These are phyloP conservation scores for Sepioteuthis lessoniana DNA, from an alignment of 2,888 invertebrate genomes.

Conservation along the genomic window DNA sequence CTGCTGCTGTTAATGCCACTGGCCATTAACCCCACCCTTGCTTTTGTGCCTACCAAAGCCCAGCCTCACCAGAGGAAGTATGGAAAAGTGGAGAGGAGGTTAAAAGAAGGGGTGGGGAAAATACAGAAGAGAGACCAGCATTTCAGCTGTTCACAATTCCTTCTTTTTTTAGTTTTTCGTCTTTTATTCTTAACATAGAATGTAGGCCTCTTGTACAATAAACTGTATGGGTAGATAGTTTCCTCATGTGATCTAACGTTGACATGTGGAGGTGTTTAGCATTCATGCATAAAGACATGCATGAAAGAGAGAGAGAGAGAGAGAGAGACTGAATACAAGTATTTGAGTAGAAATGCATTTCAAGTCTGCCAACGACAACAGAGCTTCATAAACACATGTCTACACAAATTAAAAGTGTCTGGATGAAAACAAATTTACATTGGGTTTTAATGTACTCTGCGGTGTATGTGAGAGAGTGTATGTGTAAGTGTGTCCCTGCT, in stretches of 20 bases:
- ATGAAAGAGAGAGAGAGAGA: background rate
- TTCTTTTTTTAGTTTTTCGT: too few relatives aligned
- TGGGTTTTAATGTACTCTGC: background rate
- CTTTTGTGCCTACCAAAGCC: too few relatives aligned
- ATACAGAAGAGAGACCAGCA: background rate
- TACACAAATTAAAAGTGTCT: background rate
- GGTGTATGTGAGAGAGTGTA: background rate
- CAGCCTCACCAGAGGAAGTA: too few relatives aligned
- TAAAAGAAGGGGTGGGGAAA: background rate
- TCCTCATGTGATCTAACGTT: background rate
- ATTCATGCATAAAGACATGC: background rate
- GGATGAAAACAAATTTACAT: background rate
- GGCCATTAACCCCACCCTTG: background rate
- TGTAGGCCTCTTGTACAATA: background rate
- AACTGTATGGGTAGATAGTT: background rate
- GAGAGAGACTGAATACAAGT: background rate
- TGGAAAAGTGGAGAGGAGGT: too few relatives aligned
- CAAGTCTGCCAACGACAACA: background rate
- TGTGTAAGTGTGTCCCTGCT: background rate
- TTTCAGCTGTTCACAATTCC: background rate
- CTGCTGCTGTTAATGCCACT: background rate
- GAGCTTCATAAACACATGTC: background rate
- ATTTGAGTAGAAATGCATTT: conserved; percentile 18
- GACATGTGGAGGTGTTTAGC: background rate
- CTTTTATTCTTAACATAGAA: too few relatives aligned